A percentile compares a stretch with the other conserved stretches of the same genome.
phyloP scores from a whole-genome alignment of 2,888 invertebrate genomes.

The Eristalis pertinax region DNA sequence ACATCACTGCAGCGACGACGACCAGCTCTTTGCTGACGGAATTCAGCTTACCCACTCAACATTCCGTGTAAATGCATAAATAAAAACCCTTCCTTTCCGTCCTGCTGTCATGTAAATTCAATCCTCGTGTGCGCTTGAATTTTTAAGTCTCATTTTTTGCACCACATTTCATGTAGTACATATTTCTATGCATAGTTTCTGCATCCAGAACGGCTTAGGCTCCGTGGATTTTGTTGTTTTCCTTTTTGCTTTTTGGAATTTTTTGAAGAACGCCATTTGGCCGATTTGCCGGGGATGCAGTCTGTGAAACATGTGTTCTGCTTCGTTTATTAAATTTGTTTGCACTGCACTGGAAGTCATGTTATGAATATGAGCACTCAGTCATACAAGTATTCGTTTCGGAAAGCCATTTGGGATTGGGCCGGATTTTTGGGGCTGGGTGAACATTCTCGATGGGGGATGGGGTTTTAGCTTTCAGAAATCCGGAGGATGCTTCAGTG shows the following conservation, averaged over 20 bases:
- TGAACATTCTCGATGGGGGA: background rate
- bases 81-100: background rate
- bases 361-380: conserved; percentile 49
- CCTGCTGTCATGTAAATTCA: conserved; percentile 54
- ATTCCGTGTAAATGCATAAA: conserved; percentile 41
- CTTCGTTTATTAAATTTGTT: conserved; percentile 65
- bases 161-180: background rate
- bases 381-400: conserved; percentile 6
- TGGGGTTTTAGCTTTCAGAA: conserved; percentile 6
- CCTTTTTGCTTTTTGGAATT: too few species aligned
- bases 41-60: background rate
- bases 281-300: conserved; percentile 30
- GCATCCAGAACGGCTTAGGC: conserved; percentile 27
- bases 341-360: conserved; percentile 54
- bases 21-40: background rate
- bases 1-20: background rate
- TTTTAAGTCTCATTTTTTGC: conserved; percentile 5
- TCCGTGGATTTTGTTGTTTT: background rate
- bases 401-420: background rate
- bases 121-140: conserved; percentile 36
- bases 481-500: conserved; percentile 15
- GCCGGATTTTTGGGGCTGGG: background rate
- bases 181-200: background rate
- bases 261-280: conserved; percentile 29
- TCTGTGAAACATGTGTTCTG: conserved; percentile 55